Evolutionary conservation across 2,888 invertebrate genomes (phyloP), one percentile per base, ranked within the genome.

Genomic region (Sesia bembeciformis): DNA sequence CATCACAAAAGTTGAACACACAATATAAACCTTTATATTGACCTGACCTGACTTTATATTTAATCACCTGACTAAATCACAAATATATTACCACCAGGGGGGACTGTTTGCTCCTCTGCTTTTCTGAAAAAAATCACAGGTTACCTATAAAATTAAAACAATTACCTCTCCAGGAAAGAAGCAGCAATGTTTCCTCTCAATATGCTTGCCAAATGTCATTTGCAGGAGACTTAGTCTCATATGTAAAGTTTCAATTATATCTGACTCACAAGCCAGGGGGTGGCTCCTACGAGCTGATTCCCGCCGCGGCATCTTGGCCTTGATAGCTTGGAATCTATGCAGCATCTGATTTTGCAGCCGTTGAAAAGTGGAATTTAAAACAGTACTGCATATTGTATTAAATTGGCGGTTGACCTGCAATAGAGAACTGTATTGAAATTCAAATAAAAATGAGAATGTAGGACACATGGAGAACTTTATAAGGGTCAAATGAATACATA

Each of bases 131-230:
- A 23, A 23, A 23, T 23, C 23, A 23, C 23, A 23, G 2, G 23
- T 23, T 23, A 23, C 23, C 23, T 23, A 23, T 42, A 6, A 42
- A 7, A 6, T 42, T 42, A 5, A 42, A 42, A 42, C 7, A 6
- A 82, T 90, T 90, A 96, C 96, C 91, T 96, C 97, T 81, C 97
- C 97, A 52, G 97, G 96, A 75, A 98, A 97, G 83, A 98, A 98
- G 84, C 97, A 97, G 78, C 96, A 96, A 74, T 97, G 95, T 75
- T 95, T 96, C 67, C 96, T 92, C 78, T 97, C 97, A 75, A 98
- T 97, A 78, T 97, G 97, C 84, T 97, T 97, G 53, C 96, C 96
- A 88, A 97, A 97, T 38, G 97, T 95, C 97, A 97, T 97, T 84
- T 97, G 96, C 59, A 98, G 89, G 56, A 98, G 87, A 54, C 96